These are phyloP conservation scores for Tauraco hartlaubi DNA, from an alignment of 2,797 vertebrate genomes.

Conservation along the genomic window DNA sequence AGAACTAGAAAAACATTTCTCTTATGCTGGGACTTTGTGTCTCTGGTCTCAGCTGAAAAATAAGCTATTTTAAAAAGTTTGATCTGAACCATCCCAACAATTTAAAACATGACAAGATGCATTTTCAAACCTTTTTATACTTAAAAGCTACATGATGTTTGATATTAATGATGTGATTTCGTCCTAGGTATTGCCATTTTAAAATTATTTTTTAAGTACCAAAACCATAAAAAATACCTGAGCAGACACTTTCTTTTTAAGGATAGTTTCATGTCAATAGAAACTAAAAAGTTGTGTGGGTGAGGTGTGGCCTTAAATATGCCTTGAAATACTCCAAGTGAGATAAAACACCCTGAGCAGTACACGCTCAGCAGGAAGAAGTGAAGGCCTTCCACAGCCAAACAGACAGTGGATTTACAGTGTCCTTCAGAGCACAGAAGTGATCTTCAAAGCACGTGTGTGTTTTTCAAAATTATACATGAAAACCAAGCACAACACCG, in stretches of 20 bases:
- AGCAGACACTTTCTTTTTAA: background rate
- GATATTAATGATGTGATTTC: background rate
- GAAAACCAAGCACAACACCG: background rate
- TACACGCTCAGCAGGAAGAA: background rate
- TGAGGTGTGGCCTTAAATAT: background rate
- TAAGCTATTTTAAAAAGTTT: background rate
- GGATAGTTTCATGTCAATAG: background rate
- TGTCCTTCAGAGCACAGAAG: background rate
- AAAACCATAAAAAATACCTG: background rate
- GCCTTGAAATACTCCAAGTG: background rate
- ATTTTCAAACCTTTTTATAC: background rate
- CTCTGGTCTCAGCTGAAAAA: background rate
- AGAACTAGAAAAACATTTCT: background rate
- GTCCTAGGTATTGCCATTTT: background rate
- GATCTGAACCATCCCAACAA: background rate
- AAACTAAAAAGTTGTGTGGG: background rate
- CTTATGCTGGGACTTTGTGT: background rate
- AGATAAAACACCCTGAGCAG: background rate
- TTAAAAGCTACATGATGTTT: background rate
- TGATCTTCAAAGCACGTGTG: background rate
- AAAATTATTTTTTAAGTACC: background rate
- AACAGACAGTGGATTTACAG: background rate
- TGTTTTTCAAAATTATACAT: background rate
- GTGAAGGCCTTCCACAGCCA: background rate
- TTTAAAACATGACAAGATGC: background rate